Evolutionary conservation across 1,140 invertebrate species (phyloP), one percentile per base, ranked within the genome.

Genomic region (Linepithema humile): DNA sequence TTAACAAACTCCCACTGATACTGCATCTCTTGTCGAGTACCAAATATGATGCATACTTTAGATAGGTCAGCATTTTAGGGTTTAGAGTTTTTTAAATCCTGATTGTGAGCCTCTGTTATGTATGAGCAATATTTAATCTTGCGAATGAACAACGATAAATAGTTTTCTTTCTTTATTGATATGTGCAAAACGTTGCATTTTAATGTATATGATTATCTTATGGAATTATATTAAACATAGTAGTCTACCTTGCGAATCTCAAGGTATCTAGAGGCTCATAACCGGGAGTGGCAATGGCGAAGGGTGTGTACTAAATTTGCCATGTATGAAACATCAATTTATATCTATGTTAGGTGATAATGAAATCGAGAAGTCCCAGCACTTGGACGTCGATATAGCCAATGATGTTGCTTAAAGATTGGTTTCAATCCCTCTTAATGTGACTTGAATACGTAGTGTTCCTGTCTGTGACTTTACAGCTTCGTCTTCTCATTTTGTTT

Each of bases 61-160:
- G 93, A 92, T 94, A 94, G 94, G 94, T 94, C 91, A 94, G 93
- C 93, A 94, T 92, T 90, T 91, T 94, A 94, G 94, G 94, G 80
- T 93, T 77, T 77, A 77, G 59, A 94, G 92, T 85, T 90, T 85
- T 53, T 92, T 89, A 85, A 70, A 64, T 92, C 89, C 91, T 92
- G 88, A 89, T 90, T 93, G 92, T 82, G 80, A 93, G 91, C 91
- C 92, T 92, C 88, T 26, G 57, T n/a, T 32, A 60, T 6, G 12
- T n/a, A 38, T 57, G 40, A 40, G 38, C 5, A 32, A 23, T 1
- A 32, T 1, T 74, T 32, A 4, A 23, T 23, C 0, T 40, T 35
- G 3, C 7, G 20, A 82, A 29, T 9, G 7, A 40, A 60, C 23
- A 43, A 38, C 3, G 2, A 73, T 32, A 4, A 55, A 20, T 53